These are phyloP conservation scores for Mamestra configurata DNA, from an alignment of 1,140 invertebrate species.

Conservation along the genomic window DNA sequence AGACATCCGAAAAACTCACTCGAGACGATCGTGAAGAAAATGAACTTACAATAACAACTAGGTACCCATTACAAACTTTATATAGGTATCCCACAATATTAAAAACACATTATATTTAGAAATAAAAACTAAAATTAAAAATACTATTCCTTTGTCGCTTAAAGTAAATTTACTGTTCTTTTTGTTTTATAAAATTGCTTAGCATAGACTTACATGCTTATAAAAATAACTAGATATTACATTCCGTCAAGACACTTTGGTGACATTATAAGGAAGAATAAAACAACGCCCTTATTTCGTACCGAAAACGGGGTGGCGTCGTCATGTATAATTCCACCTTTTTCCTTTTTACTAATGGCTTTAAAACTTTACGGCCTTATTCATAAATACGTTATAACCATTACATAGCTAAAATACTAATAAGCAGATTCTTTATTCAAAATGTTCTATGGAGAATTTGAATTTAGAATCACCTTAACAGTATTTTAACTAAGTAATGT, in stretches of 20 bases:
- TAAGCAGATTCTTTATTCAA: no score
- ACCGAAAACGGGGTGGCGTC: neutral
- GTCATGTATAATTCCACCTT: no score
- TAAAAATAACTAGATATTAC: no score
- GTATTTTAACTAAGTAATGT: no score
- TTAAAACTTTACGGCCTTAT: no score
- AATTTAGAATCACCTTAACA: no score
- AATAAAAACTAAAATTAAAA: neutral
- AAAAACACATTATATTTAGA: neutral
- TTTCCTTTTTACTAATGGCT: no score
- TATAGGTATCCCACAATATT: neutral
- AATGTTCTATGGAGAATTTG: no score
- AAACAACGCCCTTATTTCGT: neutral
- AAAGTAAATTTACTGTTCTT: conserved; percentile 15
- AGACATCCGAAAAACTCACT: neutral
- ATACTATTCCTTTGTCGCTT: neutral
- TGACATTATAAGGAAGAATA: neutral
- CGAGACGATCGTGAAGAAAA: neutral
- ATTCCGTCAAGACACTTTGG: conserved; percentile 12
- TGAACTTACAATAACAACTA: neutral
- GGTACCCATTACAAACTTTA: no score
- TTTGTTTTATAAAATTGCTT: neutral
- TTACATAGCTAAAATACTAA: no score
- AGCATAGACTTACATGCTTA: no score
- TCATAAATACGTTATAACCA: no score